Base-by-base conservation (phyloP, 2,797 vertebrate genomes). In the Enteromius treurensis region DNA sequence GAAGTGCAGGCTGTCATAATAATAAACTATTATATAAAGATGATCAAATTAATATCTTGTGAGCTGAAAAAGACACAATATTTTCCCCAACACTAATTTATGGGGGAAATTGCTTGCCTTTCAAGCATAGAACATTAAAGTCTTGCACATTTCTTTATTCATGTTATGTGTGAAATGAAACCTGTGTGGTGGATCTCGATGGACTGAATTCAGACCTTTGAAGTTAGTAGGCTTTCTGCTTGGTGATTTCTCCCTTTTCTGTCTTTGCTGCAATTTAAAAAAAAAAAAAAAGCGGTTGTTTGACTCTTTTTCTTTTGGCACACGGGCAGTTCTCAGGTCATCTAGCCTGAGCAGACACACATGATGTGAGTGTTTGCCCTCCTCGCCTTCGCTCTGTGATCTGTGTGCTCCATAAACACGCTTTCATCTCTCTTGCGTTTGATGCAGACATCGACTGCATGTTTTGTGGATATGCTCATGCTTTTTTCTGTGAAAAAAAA, bases 271-370 rank as follows among this genome's bases (percentile, higher is more conserved):
- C 91, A 88, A 92, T 92, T 81, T 32, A 92, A 86, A 49, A 76
- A 86, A 92, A 93, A 92, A 45, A 45, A 45, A 45, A 11, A 45
- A 9, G 75, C 90, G 97, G 95, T 97, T 95, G 90, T 98, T 97
- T 93, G 96, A 95, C 96, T 97, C 62, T 68, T 82, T 98, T 97
- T 96, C 97, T 97, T 96, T 96, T 96, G 95, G 96, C 97, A 96
- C 97, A 97, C 98, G 96, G 97, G 97, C 97, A 97, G 97, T 97
- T 97, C 97, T 98, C 97, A 98, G 97, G 96, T 97, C 96, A 97
- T 96, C 96, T 97, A 99, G 97, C 96, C 97, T 98, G 97, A 98
- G 96, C 98, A 99, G 98, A 98, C 97, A 97, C 96, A 98, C 98
- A 97, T 98, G 96, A 99, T 99, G 98, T 99, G 97, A 99, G 97